A percentile compares a stretch with the other conserved stretches of the same genome.
phyloP scores from a whole-genome alignment of 2,113 vertebrate species.

The Alethe diademata region DNA sequence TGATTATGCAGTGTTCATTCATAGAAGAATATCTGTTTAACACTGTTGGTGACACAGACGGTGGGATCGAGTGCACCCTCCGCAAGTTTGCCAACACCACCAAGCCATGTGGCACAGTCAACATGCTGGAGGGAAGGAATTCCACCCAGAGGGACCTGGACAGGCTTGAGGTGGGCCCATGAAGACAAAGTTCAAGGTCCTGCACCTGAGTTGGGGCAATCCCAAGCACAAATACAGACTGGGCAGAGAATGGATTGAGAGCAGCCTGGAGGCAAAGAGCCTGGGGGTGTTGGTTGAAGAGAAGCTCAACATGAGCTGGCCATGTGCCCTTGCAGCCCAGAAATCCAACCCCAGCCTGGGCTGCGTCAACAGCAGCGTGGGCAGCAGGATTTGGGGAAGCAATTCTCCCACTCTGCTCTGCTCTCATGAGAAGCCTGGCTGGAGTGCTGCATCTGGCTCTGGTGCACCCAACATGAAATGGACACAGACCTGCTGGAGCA shows the following conservation, averaged over 20 bases:
- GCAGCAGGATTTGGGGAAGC: not conserved
- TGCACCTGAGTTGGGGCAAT: not conserved
- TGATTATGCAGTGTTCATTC: not conserved
- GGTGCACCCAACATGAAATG: not conserved
- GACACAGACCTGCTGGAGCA: not conserved
- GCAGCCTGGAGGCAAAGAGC: not conserved
- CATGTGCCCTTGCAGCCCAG: not conserved
- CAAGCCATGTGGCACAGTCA: fast-evolving
- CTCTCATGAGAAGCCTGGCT: not conserved
- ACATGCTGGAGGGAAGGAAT: not conserved
- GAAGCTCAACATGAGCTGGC: not conserved
- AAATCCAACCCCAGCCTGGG: not conserved
- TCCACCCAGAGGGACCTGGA: not conserved
- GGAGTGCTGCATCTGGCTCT: not conserved
- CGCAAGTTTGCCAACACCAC: too few species aligned
- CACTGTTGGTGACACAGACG: not conserved
- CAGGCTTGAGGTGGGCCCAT: fast-evolving
- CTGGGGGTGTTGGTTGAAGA: not conserved
- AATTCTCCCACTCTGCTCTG: not conserved
- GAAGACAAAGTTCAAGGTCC: not conserved
- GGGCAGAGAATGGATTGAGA: not conserved
- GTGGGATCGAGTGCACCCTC: fast-evolving
- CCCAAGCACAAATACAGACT: not conserved
- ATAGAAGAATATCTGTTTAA: not conserved
- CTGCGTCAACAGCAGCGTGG: not conserved